Evolutionary conservation across 2,888 invertebrate species (phyloP).

Genomic region (Drosophila testacea): DNA sequence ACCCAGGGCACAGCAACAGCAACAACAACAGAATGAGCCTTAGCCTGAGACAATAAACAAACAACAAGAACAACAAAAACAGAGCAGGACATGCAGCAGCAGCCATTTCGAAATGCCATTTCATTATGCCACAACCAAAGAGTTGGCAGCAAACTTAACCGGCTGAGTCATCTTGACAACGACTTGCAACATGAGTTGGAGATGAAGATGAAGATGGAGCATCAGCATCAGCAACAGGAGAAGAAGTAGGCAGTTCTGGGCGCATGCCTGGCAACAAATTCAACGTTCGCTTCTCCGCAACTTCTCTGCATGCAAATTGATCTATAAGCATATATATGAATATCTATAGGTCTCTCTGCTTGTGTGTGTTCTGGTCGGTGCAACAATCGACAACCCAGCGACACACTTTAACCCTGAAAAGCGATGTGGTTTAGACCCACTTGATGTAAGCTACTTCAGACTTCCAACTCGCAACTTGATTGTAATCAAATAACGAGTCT

Average conservation of each 20-base stretch:
- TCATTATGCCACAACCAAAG: conserved; percentile 65
- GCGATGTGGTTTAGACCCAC: conserved; percentile 13
- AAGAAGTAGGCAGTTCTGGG: conserved; percentile 6
- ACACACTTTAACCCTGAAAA: conserved; percentile 43
- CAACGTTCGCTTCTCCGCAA: conserved; percentile 38
- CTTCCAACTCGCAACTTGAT: neutral
- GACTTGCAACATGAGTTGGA: conserved; percentile 26
- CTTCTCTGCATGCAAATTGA: conserved; percentile 64
- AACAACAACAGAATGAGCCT: conserved; percentile 7
- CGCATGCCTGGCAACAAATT: conserved; percentile 69
- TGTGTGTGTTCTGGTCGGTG: conserved; percentile 13
- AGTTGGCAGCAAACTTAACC: conserved; percentile 31
- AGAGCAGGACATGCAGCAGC: conserved; percentile 48
- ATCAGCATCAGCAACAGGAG: neutral
- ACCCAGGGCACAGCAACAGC: conserved; percentile 15
- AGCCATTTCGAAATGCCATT: conserved; percentile 79
- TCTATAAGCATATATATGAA: conserved; percentile 30
- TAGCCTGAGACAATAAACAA: conserved; percentile 65
- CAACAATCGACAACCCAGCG: conserved; percentile 33
- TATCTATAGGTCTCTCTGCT: neutral
- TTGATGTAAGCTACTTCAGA: conserved; percentile 16
- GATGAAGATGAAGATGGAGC: neutral
- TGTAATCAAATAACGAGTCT: neutral
- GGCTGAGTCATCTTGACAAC: conserved; percentile 67
- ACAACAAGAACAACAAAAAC: conserved; percentile 46